A percentile compares a stretch with the other conserved stretches of the same genome.
phyloP scores from a whole-genome alignment of 2,797 vertebrate species.

The Sparidentex hasta region DNA sequence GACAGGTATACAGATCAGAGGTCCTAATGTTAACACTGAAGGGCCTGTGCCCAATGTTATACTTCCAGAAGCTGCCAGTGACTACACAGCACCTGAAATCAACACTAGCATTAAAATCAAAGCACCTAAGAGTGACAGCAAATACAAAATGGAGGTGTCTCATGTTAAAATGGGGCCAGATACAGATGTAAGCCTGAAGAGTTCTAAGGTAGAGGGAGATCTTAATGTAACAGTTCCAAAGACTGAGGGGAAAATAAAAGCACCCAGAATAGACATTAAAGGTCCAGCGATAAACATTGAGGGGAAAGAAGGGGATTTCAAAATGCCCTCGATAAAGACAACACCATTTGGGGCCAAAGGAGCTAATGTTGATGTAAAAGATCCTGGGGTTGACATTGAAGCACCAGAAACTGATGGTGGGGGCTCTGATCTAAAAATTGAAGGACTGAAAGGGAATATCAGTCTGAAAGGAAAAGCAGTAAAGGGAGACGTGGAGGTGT shows the following conservation, averaged over 20 bases:
- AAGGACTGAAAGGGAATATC: conserved; percentile 3
- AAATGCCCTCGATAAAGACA: conserved; percentile 34
- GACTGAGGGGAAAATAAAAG: conserved; percentile 53
- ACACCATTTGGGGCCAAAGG: conserved; percentile 17
- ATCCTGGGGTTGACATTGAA: conserved; percentile 2
- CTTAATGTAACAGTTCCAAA: conserved; percentile 22
- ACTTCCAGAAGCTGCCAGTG: conserved; percentile 4
- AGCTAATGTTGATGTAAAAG: neutral
- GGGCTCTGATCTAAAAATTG: neutral
- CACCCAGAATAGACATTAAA: conserved; percentile 28
- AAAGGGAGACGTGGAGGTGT: conserved; percentile 22
- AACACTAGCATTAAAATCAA: conserved; percentile 19
- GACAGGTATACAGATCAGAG: too few relatives aligned
- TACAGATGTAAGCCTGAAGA: conserved; percentile 3
- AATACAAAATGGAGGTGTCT: conserved; percentile 19
- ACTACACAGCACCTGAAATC: conserved; percentile 7
- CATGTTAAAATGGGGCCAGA: conserved; percentile 14
- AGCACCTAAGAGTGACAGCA: conserved; percentile 23
- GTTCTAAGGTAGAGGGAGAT: conserved; percentile 7
- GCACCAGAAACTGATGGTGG: neutral
- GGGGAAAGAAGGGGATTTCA: neutral
- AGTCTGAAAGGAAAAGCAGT: conserved; percentile 20
- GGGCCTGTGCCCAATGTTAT: conserved; percentile 1
- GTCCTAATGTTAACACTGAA: conserved; percentile 4
- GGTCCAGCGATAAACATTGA: conserved; percentile 37